Evolutionary conservation across 2,113 vertebrate genomes (phyloP), one percentile per base, ranked within the genome.

Genomic region (Actenoides lindsayi): DNA sequence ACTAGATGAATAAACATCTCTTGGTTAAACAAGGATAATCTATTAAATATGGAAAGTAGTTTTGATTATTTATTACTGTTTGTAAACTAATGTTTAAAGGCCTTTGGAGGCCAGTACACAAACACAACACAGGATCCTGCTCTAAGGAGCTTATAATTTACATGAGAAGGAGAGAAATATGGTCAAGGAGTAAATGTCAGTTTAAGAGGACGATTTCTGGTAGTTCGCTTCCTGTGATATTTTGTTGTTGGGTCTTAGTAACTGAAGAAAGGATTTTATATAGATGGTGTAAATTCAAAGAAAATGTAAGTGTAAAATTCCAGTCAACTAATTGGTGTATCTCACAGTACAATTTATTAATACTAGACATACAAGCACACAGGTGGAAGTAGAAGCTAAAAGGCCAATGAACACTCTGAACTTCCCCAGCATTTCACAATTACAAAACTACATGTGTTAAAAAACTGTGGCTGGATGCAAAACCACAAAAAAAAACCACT

Each of bases 361-460:
- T 75, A 42, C 25, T 76, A 84, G 51, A 31, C 0, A 6, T 64
- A 73, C 0, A 4, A 90, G 60, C 68, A 54, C 62, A 71, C 83
- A 95, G 86, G 83, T 95, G 80, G 68, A 93, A 92, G 53, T 57
- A 68, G 60, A 82, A 93, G 48, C 69, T 93, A 73, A 93, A 96
- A 94, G 89, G 83, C 94, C 92, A 87, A 2, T 87, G 64, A 93
- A n/a, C 18, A 60, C 42, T 77, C 44, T 93, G 92, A 96, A 93
- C 90, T 94, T 96, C 94, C 90, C 90, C 92, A 95, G 94, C 62
- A 68, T 87, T 95, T 76, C 44, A 19, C 48, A 95, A 93, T 96
- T 96, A 96, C 88, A 92, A 97, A 96, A 82, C 85, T 92, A 96
- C 76, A 94, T 89, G 79, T 90, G 88, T 90, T 94, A 92, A 89